These are phyloP conservation scores for Rhamnusium bicolor DNA, from an alignment of 2,888 invertebrate species.

Conservation along the genomic window DNA sequence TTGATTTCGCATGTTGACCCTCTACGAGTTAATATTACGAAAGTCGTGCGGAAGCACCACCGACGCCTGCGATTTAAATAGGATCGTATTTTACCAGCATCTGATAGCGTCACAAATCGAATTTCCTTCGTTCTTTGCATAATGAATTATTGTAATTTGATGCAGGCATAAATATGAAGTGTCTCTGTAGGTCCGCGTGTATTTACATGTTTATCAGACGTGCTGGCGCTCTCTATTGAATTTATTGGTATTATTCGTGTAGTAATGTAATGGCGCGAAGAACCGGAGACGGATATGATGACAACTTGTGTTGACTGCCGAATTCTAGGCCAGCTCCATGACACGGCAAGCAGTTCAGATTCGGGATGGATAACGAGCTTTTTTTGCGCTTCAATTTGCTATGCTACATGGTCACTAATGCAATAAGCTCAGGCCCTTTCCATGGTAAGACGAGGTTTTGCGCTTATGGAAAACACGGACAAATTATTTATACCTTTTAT, in stretches of 20 bases:
- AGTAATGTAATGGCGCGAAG: slow-evolving; percentile 66
- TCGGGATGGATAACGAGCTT: slow-evolving; percentile 52
- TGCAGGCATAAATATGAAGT: slow-evolving; percentile 62
- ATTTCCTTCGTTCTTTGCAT: slow-evolving; percentile 60
- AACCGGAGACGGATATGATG: slow-evolving; percentile 67
- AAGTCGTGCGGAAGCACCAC: slow-evolving; percentile 41
- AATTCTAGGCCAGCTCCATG: slow-evolving; percentile 40
- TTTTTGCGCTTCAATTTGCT: slow-evolving; percentile 48
- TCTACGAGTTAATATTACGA: slow-evolving; percentile 58
- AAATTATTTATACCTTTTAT: slow-evolving; percentile 49
- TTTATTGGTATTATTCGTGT: slow-evolving; percentile 66
- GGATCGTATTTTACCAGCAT: slow-evolving; percentile 51
- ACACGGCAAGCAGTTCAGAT: slow-evolving; percentile 46
- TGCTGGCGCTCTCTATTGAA: slow-evolving; percentile 62
- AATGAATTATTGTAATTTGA: slow-evolving; percentile 69
- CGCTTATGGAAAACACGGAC: slow-evolving; percentile 46
- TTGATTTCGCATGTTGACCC: slow-evolving; percentile 65
- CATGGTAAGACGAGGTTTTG: slow-evolving; percentile 41
- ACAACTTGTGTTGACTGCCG: slow-evolving; percentile 44
- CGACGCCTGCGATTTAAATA: slow-evolving; percentile 39
- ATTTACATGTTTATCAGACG: slow-evolving; percentile 68
- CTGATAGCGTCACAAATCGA: slow-evolving; percentile 65
- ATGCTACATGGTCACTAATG: slow-evolving; percentile 46
- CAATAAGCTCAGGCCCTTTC: slow-evolving; percentile 39
- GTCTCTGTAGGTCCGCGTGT: slow-evolving; percentile 46